phyloP scores from a whole-genome alignment of 2,888 invertebrate species.

The Cerceris rybyensis region DNA sequence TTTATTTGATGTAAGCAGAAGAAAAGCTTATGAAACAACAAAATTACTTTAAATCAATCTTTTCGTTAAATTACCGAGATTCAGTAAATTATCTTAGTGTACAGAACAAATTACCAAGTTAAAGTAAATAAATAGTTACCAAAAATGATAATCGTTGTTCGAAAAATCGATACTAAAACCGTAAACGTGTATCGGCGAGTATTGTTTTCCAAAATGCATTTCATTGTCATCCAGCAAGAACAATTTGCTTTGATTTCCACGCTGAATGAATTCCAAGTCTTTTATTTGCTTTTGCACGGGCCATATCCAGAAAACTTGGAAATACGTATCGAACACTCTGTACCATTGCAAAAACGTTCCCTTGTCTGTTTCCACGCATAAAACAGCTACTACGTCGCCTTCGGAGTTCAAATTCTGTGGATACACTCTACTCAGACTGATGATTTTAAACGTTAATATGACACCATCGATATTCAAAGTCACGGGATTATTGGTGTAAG shows the following conservation, averaged over 20 bases:
- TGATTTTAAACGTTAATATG: constrained; percentile 68
- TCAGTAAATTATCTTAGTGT: no score
- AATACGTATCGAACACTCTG: constrained; percentile 61
- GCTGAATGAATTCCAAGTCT: constrained; percentile 69
- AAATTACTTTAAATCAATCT: background rate
- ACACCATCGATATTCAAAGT: constrained; percentile 20
- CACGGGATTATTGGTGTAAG: background rate
- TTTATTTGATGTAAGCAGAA: no score
- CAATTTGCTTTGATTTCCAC: constrained; percentile 67
- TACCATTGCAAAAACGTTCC: constrained; percentile 75
- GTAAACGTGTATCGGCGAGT: constrained; percentile 75
- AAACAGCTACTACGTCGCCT: constrained; percentile 61
- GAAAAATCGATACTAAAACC: constrained; percentile 70
- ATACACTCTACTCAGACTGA: constrained; percentile 43
- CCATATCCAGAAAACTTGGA: constrained; percentile 71
- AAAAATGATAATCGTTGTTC: constrained; percentile 61
- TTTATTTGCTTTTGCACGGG: constrained; percentile 64
- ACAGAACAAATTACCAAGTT: background rate
- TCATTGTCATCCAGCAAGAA: constrained; percentile 68
- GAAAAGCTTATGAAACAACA: no score
- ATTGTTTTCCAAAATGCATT: constrained; percentile 39
- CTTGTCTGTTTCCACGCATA: constrained; percentile 60
- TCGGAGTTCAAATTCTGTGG: background rate
- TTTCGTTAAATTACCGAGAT: background rate
- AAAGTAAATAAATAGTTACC: constrained; percentile 69